A percentile compares a stretch with the other conserved stretches of the same genome.
Conservation (phyloP, 1,140 invertebrate genomes). For the Samia ricini region DNA sequence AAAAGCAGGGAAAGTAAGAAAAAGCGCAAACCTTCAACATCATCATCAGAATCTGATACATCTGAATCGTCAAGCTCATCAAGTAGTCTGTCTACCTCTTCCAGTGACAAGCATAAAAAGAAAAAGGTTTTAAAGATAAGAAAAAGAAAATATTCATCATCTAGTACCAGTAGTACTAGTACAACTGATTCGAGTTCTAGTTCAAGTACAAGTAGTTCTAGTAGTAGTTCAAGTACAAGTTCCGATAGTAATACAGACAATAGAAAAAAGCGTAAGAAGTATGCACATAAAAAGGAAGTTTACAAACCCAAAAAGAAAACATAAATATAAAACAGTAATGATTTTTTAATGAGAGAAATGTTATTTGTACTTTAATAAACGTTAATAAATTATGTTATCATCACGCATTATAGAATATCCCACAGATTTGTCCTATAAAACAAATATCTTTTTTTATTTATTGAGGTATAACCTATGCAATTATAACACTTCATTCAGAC, state of each 20-base stretch:
- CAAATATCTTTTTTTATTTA: no score
- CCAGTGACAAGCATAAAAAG: constrained; percentile 48
- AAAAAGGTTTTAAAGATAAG: constrained; percentile 43
- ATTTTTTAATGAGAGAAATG: not conserved
- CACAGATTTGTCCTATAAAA: no score
- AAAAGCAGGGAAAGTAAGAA: constrained; percentile 33
- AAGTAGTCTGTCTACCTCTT: constrained; percentile 55
- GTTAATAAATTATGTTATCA: not conserved
- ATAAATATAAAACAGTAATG: constrained; percentile 20
- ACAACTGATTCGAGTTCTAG: constrained; percentile 42
- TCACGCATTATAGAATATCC: not conserved
- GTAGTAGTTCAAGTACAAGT: constrained; percentile 50
- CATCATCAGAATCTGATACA: constrained; percentile 52
- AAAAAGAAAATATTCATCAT: constrained; percentile 50
- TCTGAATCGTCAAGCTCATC: constrained; percentile 54
- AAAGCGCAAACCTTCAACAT: constrained; percentile 51
- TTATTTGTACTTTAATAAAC: not conserved
- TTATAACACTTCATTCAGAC: no score
- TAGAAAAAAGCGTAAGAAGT: constrained; percentile 42
- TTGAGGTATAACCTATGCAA: no score
- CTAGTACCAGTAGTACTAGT: constrained; percentile 42
- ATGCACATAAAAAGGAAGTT: constrained; percentile 25
- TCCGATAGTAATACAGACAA: constrained; percentile 42
- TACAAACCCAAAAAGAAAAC: constrained; percentile 34
- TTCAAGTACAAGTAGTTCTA: constrained; percentile 26